A percentile compares a stretch with the other conserved stretches of the same genome.
Evolutionary conservation across 2,888 invertebrate genomes (phyloP).

Genomic region (Loripinus fragilis): DNA sequence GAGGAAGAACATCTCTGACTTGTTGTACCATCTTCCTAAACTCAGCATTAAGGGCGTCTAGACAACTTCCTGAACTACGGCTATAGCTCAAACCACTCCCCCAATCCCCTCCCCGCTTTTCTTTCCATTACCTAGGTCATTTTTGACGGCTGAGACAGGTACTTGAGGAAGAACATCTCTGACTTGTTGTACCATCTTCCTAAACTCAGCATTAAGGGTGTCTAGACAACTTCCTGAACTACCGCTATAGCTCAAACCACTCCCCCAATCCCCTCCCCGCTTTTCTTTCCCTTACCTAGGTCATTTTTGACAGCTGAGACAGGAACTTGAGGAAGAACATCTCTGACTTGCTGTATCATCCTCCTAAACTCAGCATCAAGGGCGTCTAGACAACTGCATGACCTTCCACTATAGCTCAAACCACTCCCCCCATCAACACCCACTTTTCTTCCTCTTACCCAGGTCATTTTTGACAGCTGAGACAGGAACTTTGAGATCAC

Average conservation of each 20-base stretch:
- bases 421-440: neutral
- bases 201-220: slow-evolving; percentile 59
- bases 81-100: neutral
- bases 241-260: neutral
- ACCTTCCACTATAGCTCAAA: neutral
- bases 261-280: too few relatives aligned
- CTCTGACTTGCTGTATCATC: slow-evolving; percentile 90
- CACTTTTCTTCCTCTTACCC: too few relatives aligned
- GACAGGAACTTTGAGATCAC: slow-evolving; percentile 91
- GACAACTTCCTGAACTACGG: slow-evolving; percentile 44
- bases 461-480: slow-evolving; percentile 88
- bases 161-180: slow-evolving; percentile 92
- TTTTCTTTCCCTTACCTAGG: slow-evolving; percentile 89
- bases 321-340: slow-evolving; percentile 93
- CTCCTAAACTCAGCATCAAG: slow-evolving; percentile 61
- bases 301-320: slow-evolving; percentile 88
- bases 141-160: slow-evolving; percentile 88
- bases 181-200: slow-evolving; percentile 88
- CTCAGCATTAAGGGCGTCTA: slow-evolving; percentile 56
- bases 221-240: slow-evolving; percentile 41
- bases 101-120: too few relatives aligned
- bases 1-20: slow-evolving; percentile 91
- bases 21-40: slow-evolving; percentile 86
- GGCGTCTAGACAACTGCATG: slow-evolving; percentile 49
- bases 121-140: slow-evolving; percentile 88